Conservation (phyloP, 1,140 invertebrate genomes). For the Daktulosphaira vitifoliae region DNA sequence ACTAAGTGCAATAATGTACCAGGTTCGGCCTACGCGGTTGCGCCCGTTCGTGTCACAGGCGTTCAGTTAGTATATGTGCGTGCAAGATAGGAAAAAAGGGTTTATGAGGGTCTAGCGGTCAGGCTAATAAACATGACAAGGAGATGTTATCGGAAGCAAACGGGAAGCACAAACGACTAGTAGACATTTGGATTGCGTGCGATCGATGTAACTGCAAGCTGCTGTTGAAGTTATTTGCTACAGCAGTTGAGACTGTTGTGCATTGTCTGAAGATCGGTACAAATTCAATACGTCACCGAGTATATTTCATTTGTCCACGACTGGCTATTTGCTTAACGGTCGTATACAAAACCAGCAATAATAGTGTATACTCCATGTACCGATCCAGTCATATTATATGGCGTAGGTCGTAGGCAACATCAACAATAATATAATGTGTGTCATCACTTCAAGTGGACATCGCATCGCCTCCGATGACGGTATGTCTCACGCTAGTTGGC, state of each 20-base stretch:
- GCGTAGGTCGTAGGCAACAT: background rate
- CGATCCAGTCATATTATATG: too few relatives aligned
- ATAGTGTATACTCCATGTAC: too few relatives aligned
- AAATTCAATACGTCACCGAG: conserved; percentile 13
- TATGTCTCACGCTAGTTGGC: background rate
- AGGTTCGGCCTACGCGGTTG: too few relatives aligned
- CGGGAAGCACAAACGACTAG: conserved; percentile 8
- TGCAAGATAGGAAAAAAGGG: conserved; percentile 8
- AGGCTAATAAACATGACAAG: conserved; percentile 26
- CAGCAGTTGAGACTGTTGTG: background rate
- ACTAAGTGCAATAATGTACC: too few relatives aligned
- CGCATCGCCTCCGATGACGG: background rate
- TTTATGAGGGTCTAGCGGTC: conserved; percentile 13
- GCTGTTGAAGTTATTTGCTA: background rate
- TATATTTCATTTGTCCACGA: conserved; percentile 2
- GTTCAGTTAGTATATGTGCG: background rate
- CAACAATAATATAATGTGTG: conserved; percentile 2
- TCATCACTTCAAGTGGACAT: background rate
- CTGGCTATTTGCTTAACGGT: too few relatives aligned
- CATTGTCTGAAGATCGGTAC: background rate
- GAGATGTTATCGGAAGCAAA: conserved; percentile 14
- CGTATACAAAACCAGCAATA: too few relatives aligned
- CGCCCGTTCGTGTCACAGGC: too few relatives aligned
- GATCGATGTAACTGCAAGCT: background rate
- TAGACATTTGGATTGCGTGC: conserved; percentile 24